Percentiles rank a stretch among this genome's conserved stretches.
phyloP scores from a whole-genome alignment of 1,140 invertebrate genomes.

The Drosophila lacteicornis region DNA sequence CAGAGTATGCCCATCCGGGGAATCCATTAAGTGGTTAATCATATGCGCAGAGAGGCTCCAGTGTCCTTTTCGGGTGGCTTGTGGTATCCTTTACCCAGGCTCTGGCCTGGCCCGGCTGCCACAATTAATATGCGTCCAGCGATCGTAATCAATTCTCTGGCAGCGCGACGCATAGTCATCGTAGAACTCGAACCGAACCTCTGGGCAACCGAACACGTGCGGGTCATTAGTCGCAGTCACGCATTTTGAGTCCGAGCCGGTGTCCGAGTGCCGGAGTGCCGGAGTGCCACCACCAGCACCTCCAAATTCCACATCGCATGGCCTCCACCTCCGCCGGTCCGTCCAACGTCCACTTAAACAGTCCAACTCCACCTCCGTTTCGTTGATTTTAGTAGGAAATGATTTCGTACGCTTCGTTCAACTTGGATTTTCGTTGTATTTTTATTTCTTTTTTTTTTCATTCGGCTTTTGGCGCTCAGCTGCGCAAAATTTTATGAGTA shows the following conservation, averaged over 20 bases:
- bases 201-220: conserved; percentile 65
- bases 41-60: conserved; percentile 68
- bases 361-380: conserved; percentile 49
- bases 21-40: conserved; percentile 81
- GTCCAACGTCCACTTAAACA: neutral
- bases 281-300: conserved; percentile 26
- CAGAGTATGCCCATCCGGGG: conserved; percentile 44
- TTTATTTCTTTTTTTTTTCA: conserved; percentile 3
- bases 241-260: conserved; percentile 74
- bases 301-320: conserved; percentile 5
- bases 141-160: conserved; percentile 81
- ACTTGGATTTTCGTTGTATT: conserved; percentile 51
- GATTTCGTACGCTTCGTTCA: conserved; percentile 82
- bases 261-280: conserved; percentile 24
- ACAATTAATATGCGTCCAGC: conserved; percentile 83
- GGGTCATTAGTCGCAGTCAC: conserved; percentile 83
- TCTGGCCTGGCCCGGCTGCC: conserved; percentile 9
- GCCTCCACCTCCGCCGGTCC: conserved; percentile 21
- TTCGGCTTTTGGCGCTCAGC: conserved; percentile 70
- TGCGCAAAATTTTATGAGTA: conserved; percentile 80
- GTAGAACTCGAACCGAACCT: conserved; percentile 27
- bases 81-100: conserved; percentile 69
- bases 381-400: conserved; percentile 81
- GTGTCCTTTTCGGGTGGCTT: conserved; percentile 63
- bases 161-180: conserved; percentile 59